These are phyloP conservation scores for Melanotaenia duboulayi DNA, from an alignment of 2,113 vertebrate species.

Conservation along the genomic window DNA sequence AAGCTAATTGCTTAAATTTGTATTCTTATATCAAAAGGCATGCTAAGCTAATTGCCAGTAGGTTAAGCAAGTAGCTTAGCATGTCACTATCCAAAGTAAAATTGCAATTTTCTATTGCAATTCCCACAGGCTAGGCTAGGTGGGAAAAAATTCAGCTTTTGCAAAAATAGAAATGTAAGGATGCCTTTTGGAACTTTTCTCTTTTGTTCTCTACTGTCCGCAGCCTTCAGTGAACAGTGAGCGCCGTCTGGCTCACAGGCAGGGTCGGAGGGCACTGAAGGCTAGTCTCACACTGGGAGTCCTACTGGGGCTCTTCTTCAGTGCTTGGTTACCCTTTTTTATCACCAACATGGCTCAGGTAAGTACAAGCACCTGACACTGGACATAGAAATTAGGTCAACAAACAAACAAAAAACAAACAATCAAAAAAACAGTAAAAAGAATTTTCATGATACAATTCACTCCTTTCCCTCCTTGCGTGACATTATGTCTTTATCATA, in stretches of 20 bases:
- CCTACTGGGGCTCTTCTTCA: conserved; percentile 95
- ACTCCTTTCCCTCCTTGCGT: not conserved
- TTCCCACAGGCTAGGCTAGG: too few species aligned
- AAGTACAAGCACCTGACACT: conserved; percentile 52
- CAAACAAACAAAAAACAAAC: not conserved
- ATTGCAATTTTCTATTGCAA: too few species aligned
- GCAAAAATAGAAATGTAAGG: not conserved
- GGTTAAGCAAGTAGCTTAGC: too few species aligned
- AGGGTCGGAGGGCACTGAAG: conserved; percentile 93
- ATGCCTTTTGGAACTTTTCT: not conserved
- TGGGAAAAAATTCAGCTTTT: too few species aligned
- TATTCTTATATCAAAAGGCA: too few species aligned
- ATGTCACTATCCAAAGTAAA: too few species aligned
- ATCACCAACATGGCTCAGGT: conserved; percentile 94
- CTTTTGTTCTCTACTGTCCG: conserved; percentile 1
- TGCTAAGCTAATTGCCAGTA: too few species aligned
- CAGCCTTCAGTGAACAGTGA: conserved; percentile 81
- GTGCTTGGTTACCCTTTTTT: conserved; percentile 96
- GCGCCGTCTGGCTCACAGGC: conserved; percentile 88
- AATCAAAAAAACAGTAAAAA: not conserved
- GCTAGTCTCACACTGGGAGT: conserved; percentile 95
- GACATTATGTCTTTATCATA: not conserved
- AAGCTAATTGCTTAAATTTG: too few species aligned
- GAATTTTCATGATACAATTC: not conserved
- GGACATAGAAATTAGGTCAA: not conserved